phyloP scores from a whole-genome alignment of 2,113 vertebrate species.

The Narcine bancroftii region DNA sequence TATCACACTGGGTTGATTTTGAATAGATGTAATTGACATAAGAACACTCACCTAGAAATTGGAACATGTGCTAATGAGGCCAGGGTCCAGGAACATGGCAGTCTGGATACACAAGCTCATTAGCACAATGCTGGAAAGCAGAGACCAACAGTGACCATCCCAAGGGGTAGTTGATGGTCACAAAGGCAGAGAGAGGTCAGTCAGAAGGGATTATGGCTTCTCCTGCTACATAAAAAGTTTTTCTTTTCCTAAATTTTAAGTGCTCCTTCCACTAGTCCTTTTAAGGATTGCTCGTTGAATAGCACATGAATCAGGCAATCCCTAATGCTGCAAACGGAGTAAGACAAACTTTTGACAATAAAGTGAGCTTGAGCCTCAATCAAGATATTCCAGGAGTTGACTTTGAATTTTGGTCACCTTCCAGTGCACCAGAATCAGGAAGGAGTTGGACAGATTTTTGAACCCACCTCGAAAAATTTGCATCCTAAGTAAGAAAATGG shows the following conservation, averaged over 20 bases:
- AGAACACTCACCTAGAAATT: not conserved
- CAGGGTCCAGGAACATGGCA: not conserved
- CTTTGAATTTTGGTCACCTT: not conserved
- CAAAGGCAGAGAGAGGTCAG: not conserved
- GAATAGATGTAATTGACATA: slow-evolving; percentile 17
- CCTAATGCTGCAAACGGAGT: not conserved
- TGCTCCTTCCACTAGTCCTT: not conserved
- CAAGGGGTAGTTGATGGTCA: not conserved
- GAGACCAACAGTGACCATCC: not conserved
- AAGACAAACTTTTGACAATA: not conserved
- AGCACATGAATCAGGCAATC: not conserved
- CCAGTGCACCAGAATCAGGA: not conserved
- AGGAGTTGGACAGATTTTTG: not conserved
- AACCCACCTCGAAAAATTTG: not conserved
- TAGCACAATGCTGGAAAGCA: not conserved
- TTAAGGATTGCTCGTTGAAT: not conserved
- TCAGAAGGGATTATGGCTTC: not conserved
- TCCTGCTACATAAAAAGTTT: not conserved
- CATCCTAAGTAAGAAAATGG: not conserved
- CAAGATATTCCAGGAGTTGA: not conserved
- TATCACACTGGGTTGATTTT: slow-evolving; percentile 9
- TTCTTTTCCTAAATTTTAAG: not conserved
- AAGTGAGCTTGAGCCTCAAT: not conserved
- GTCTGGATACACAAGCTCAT: not conserved
- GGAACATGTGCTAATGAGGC: not conserved